Evolutionary conservation across 37 sponge, comb jelly and placozoan species (phyloP).

Genomic region (Beroe ovata): DNA sequence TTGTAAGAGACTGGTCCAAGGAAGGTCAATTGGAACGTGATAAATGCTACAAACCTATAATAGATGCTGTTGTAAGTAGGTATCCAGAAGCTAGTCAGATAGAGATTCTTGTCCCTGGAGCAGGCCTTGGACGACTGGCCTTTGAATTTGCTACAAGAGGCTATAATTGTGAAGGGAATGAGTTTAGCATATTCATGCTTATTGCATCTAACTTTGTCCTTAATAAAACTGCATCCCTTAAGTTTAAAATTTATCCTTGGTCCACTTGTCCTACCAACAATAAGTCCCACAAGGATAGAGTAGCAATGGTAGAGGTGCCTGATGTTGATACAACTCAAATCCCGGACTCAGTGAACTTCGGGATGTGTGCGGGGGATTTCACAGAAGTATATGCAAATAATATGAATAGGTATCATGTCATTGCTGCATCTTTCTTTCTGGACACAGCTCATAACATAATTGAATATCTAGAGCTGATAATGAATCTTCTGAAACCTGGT

Average conservation of each 20-base stretch:
- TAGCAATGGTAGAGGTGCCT: conserved; percentile 74
- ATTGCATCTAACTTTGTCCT: conserved; percentile 92
- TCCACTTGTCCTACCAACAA: conserved; percentile 80
- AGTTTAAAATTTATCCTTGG: conserved; percentile 80
- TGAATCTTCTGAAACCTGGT: conserved; percentile 89
- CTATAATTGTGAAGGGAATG: conserved; percentile 95
- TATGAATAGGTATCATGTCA: conserved; percentile 36
- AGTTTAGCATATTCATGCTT: conserved; percentile 96
- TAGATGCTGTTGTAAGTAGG: conserved; percentile 75
- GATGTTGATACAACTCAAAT: conserved; percentile 81
- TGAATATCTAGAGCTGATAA: conserved; percentile 84
- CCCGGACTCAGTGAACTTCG: conserved; percentile 77
- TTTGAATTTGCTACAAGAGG: conserved; percentile 84
- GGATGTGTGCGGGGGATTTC: conserved; percentile 97
- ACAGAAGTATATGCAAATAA: conserved; percentile 78
- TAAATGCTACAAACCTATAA: conserved; percentile 86
- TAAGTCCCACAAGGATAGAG: conserved; percentile 75
- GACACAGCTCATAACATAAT: conserved; percentile 97
- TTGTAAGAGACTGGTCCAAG: conserved; percentile 93
- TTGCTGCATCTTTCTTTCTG: conserved; percentile 69
- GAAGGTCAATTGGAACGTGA: conserved; percentile 86
- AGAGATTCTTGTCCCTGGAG: conserved; percentile 87
- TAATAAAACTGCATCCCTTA: conserved; percentile 72
- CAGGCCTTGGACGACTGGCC: conserved; percentile 92
- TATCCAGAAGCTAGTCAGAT: conserved; percentile 72